Conservation (phyloP, 37 sponge, comb jelly and placozoan species). For the Chondrosia reniformis region DNA sequence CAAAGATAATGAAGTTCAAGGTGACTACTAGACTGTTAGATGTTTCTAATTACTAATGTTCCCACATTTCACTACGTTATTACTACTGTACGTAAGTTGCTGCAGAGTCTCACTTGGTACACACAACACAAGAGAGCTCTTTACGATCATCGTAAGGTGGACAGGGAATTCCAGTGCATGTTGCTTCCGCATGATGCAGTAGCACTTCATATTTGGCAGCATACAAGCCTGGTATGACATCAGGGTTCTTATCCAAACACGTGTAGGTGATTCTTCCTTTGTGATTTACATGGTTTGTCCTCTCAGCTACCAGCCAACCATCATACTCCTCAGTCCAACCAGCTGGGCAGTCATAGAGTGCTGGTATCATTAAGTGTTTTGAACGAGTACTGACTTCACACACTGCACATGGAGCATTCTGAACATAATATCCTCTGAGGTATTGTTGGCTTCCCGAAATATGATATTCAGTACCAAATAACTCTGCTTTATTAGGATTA, state of each 20-base stretch:
- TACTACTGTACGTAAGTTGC: too few species aligned
- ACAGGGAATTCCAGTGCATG: conserved; percentile 44
- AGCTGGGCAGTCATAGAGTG: conserved; percentile 25
- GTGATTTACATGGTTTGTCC: background rate
- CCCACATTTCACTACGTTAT: too few species aligned
- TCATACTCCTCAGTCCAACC: conserved; percentile 52
- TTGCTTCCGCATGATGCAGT: conserved; percentile 40
- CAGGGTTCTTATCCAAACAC: conserved; percentile 51
- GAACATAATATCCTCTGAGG: background rate
- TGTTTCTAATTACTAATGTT: too few species aligned
- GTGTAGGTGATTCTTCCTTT: conserved; percentile 23
- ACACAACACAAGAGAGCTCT: conserved; percentile 60
- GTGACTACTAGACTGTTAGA: too few species aligned
- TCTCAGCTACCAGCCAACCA: conserved; percentile 43
- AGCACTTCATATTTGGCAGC: conserved; percentile 18
- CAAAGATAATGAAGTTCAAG: too few species aligned
- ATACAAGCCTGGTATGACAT: conserved; percentile 14
- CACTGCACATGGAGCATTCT: conserved; percentile 62
- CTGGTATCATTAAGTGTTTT: conserved; percentile 48
- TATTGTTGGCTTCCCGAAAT: background rate
- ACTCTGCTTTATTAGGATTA: background rate
- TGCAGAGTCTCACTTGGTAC: conserved; percentile 46
- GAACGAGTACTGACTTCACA: conserved; percentile 32
- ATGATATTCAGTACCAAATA: conserved; percentile 45
- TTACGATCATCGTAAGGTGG: conserved; percentile 37